Evolutionary conservation across 2,888 invertebrate species (phyloP).

Genomic region (Sminthurinus aureus): DNA sequence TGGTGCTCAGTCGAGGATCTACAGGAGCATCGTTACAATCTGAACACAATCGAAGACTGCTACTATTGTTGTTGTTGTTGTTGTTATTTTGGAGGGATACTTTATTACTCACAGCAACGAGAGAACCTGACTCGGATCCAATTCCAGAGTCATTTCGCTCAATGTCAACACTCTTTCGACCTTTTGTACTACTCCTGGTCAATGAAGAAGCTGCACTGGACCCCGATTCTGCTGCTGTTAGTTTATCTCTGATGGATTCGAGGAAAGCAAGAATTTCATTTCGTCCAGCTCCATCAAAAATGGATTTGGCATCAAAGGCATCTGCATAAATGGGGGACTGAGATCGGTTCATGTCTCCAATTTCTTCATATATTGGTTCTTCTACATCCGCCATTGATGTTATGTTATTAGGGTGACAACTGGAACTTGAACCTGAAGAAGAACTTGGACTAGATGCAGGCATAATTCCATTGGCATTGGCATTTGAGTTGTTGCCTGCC

Average conservation of each 20-base stretch:
- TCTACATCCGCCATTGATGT: slow-evolving; percentile 43
- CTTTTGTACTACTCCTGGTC: slow-evolving; percentile 66
- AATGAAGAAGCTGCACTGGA: slow-evolving; percentile 48
- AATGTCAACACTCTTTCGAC: slow-evolving; percentile 73
- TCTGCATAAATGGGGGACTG: slow-evolving; percentile 58
- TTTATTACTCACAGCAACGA: slow-evolving; percentile 37
- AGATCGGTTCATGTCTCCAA: slow-evolving; percentile 68
- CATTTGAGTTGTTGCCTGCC: slow-evolving; percentile 19
- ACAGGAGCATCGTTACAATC: slow-evolving; percentile 55
- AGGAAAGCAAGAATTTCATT: slow-evolving; percentile 89
- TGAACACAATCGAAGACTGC: slow-evolving; percentile 39
- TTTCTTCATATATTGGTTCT: slow-evolving; percentile 60
- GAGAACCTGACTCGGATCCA: slow-evolving; percentile 80
- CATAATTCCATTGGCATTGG: slow-evolving; percentile 48
- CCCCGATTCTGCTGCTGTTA: slow-evolving; percentile 54
- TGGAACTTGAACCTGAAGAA: slow-evolving; percentile 60
- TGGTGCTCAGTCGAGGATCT: slow-evolving; percentile 24
- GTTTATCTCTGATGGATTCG: slow-evolving; percentile 76
- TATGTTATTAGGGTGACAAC: not conserved
- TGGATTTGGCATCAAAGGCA: slow-evolving; percentile 63
- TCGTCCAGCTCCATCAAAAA: slow-evolving; percentile 82
- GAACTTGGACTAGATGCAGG: slow-evolving; percentile 61
- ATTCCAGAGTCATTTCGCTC: slow-evolving; percentile 93
- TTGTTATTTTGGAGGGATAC: slow-evolving; percentile 4
- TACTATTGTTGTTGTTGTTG: too few relatives aligned